These are phyloP conservation scores for Xenopus petersii DNA, from an alignment of 2,797 vertebrate genomes.

Conservation along the genomic window DNA sequence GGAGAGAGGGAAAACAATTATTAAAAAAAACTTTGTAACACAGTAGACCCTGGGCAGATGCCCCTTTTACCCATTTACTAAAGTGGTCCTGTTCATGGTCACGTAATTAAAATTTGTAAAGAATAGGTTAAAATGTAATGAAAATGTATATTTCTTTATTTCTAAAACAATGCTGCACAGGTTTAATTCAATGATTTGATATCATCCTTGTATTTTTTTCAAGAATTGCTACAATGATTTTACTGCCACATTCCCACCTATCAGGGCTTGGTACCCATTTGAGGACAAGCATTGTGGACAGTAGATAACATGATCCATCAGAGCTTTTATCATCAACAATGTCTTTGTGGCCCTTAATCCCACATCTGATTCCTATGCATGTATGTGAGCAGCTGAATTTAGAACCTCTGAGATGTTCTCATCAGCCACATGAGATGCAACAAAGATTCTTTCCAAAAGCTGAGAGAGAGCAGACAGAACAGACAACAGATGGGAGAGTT, in stretches of 20 bases:
- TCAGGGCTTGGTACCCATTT: neutral
- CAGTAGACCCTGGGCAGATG: too few species aligned
- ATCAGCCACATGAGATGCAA: slow-evolving; percentile 70
- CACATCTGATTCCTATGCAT: slow-evolving; percentile 46
- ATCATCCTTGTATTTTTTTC: too few species aligned
- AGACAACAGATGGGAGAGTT: slow-evolving; percentile 73
- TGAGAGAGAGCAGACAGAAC: slow-evolving; percentile 58
- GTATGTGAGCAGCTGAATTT: slow-evolving; percentile 62
- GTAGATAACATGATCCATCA: slow-evolving; percentile 1
- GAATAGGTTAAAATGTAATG: too few species aligned
- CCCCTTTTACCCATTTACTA: too few species aligned
- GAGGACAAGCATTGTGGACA: neutral
- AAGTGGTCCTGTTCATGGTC: too few species aligned
- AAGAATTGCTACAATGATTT: too few species aligned
- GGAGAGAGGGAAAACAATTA: too few species aligned
- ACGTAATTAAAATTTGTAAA: too few species aligned
- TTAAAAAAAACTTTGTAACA: too few species aligned
- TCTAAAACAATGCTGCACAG: too few species aligned
- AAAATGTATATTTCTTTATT: too few species aligned
- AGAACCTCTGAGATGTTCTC: slow-evolving; percentile 73
- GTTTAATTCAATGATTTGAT: too few species aligned
- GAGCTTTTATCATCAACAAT: slow-evolving; percentile 23
- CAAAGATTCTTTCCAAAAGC: slow-evolving; percentile 75
- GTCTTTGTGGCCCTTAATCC: slow-evolving; percentile 46
- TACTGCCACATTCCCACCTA: neutral